Conservation (phyloP, 1,140 invertebrate species). For the Lepidurus packardi region DNA sequence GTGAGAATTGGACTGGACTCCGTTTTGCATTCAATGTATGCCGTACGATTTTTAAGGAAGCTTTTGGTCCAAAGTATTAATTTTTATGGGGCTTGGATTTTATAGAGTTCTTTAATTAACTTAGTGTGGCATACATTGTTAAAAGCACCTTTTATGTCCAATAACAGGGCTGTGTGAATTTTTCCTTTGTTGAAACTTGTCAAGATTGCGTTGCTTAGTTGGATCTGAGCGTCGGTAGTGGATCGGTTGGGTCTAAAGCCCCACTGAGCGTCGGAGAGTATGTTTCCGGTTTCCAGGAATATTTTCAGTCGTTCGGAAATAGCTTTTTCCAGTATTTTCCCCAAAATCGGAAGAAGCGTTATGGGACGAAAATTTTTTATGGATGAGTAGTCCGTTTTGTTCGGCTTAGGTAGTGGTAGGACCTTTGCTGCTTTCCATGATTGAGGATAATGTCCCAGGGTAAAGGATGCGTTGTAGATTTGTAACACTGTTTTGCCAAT, state of each 20-base stretch:
- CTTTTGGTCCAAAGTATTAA: neutral
- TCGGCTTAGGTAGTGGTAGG: constrained; percentile 12
- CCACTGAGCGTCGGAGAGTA: too few relatives aligned
- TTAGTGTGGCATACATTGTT: constrained; percentile 20
- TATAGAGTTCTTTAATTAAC: neutral
- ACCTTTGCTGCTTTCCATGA: constrained; percentile 21
- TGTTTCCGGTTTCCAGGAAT: neutral
- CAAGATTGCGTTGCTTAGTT: neutral
- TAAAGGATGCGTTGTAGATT: constrained; percentile 2
- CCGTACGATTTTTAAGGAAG: constrained; percentile 12
- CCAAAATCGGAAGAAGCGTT: neutral
- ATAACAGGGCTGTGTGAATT: constrained; percentile 13
- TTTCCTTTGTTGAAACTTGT: neutral
- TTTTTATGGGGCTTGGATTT: neutral
- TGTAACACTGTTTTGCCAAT: neutral
- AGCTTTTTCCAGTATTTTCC: constrained; percentile 24
- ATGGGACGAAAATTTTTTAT: constrained; percentile 14
- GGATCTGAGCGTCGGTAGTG: neutral
- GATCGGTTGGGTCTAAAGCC: too few relatives aligned
- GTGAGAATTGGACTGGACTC: neutral
- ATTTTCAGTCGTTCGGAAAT: neutral
- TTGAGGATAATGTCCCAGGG: neutral
- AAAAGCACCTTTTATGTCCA: constrained; percentile 25
- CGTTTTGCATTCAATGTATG: neutral
- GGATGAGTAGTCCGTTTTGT: neutral